Evolutionary conservation across 2,113 vertebrate species (phyloP).

Genomic region (Cricetomys ansorgei): DNA sequence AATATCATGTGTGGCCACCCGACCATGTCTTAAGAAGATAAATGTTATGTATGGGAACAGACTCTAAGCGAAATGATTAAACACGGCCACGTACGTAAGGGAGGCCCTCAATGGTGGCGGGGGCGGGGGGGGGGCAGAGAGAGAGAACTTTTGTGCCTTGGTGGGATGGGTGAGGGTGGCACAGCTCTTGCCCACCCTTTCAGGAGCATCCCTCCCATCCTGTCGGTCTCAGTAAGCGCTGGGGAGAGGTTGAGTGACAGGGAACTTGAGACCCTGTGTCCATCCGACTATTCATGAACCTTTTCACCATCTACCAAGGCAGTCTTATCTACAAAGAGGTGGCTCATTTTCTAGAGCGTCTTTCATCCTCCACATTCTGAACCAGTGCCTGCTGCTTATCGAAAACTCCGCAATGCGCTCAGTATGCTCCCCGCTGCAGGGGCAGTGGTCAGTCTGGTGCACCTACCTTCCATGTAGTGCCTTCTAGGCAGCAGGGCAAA

Average conservation of each 20-base stretch:
- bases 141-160: no score
- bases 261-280: rapidly evolving
- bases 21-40: constrained; percentile 25
- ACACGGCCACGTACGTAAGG: rapidly evolving
- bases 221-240: rapidly evolving
- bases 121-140: no score
- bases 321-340: not conserved
- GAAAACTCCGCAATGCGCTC: not conserved
- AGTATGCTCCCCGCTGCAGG: no score
- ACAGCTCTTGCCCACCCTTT: rapidly evolving
- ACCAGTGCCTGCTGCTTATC: not conserved
- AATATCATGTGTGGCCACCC: constrained; percentile 9
- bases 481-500: rapidly evolving
- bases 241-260: not conserved
- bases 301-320: not conserved
- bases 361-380: not conserved
- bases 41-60: not conserved
- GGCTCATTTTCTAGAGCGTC: rapidly evolving
- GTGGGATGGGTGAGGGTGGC: rapidly evolving
- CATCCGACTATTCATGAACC: not conserved
- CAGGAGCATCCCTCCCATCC: no score
- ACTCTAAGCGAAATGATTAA: not conserved
- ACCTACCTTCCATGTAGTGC: rapidly evolving
- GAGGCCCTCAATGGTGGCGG: no score
- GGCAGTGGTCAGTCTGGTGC: rapidly evolving